Base-by-base conservation (phyloP, 2,113 vertebrate genomes). In the Anguilla rostrata region DNA sequence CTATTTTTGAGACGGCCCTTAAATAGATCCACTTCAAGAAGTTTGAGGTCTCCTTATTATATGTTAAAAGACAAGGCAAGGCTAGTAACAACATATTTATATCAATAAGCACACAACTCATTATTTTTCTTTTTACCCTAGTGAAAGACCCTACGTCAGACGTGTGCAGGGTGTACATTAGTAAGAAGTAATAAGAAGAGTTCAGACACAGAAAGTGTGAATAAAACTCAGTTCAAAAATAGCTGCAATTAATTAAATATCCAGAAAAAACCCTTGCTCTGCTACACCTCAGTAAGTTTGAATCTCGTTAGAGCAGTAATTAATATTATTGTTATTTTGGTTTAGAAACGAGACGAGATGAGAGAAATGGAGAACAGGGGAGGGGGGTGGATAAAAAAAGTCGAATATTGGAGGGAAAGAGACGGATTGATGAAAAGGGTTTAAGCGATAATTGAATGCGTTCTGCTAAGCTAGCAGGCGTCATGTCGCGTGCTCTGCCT, bases 391-490 rank as follows among this genome's bases (percentile, higher is more conserved):
- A 79, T 4, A 75, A 81, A 83, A 78, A 78, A 41, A 85, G 79
- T 82, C 84, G 75, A 49, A 82, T 53, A 84, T 89, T 83, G 85
- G 84, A 90, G 82, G 83, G 82, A 83, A 80, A 86, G n/a, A 83
- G 71, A 75, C 71, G 26, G 71, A 75, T 75, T 75, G 71, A 75
- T 75, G 71, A 87, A 88, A 86, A 39, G 39, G 83, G 83, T 93
- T 53, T 82, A 87, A 87, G 85, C 83, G 81, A 83, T 87, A 89
- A 92, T 86, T 87, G 88, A 86, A 88, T 75, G 85, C 39, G 89
- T 91, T 90, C 90, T 81, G 85, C 86, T 84, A 90, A 86, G 88
- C 88, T 84, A 89, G 78, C 53, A 84, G 86, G 83, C 57, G 86
- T 26, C 16, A 49, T 75, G 29, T 43, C 83, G 83, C 90, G 49